Conservation (phyloP, 1,140 invertebrate species). For the Drosophila truncata region DNA sequence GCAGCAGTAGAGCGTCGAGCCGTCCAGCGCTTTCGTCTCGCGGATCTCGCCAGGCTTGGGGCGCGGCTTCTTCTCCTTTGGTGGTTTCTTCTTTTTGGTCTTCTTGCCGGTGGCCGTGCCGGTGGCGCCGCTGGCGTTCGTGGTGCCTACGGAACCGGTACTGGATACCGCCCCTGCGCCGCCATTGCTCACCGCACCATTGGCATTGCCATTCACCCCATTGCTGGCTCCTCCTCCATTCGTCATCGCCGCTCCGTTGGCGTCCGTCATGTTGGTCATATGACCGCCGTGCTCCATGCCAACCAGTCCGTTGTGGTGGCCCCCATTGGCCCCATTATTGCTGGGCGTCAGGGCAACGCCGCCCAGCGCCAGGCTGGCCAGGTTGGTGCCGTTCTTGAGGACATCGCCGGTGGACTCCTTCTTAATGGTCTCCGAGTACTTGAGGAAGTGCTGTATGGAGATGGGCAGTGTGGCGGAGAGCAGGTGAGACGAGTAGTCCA, state of each 20-base stretch:
- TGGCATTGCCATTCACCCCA: constrained; percentile 73
- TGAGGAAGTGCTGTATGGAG: constrained; percentile 85
- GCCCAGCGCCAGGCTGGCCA: constrained; percentile 80
- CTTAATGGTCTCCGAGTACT: constrained; percentile 85
- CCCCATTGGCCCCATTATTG: constrained; percentile 67
- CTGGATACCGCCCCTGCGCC: constrained; percentile 68
- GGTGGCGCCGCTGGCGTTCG: constrained; percentile 66
- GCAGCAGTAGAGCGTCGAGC: constrained; percentile 93
- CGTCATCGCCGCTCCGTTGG: constrained; percentile 64
- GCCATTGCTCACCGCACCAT: constrained; percentile 68
- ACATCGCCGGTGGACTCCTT: constrained; percentile 84
- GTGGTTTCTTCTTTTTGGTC: constrained; percentile 93
- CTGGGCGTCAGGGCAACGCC: constrained; percentile 76
- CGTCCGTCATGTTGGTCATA: constrained; percentile 78
- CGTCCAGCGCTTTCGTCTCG: constrained; percentile 92
- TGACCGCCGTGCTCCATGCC: constrained; percentile 79
- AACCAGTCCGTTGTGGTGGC: constrained; percentile 73
- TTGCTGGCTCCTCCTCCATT: constrained; percentile 62
- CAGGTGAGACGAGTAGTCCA: constrained; percentile 85
- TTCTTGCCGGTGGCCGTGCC: constrained; percentile 88
- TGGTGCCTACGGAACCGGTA: constrained; percentile 68
- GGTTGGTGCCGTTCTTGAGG: constrained; percentile 82
- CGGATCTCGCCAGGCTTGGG: constrained; percentile 93
- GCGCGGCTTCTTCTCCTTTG: constrained; percentile 88
- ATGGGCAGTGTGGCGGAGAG: constrained; percentile 85